phyloP scores from a whole-genome alignment of 2,888 invertebrate genomes.

The Criorhina ranunculi region DNA sequence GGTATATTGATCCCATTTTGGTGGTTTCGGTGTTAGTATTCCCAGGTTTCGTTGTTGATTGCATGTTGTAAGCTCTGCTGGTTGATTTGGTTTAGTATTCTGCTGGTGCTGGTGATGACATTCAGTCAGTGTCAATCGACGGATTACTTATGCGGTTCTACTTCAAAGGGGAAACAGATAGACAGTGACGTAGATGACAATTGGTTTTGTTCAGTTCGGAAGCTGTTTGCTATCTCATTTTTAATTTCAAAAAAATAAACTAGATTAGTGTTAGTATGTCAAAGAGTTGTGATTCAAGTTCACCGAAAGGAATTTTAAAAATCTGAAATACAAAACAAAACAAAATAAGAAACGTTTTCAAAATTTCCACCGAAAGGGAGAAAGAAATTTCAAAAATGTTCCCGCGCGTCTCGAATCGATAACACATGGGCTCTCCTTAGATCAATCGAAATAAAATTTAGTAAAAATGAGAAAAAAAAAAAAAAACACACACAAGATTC shows the following conservation, averaged over 20 bases:
- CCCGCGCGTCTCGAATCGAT: slow-evolving; percentile 11
- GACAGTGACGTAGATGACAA: slow-evolving; percentile 59
- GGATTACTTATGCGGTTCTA: slow-evolving; percentile 28
- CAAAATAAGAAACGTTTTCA: slow-evolving; percentile 16
- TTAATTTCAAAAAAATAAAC: slow-evolving; percentile 24
- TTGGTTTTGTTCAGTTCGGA: slow-evolving; percentile 50
- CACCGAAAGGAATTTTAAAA: slow-evolving; percentile 47
- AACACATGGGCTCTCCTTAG: neutral
- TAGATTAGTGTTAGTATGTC: slow-evolving; percentile 40
- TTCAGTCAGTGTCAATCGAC: slow-evolving; percentile 65
- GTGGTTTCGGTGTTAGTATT: slow-evolving; percentile 51
- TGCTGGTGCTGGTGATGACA: slow-evolving; percentile 51
- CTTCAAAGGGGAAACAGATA: slow-evolving; percentile 35
- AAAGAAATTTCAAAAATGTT: slow-evolving; percentile 47
- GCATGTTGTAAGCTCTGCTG: slow-evolving; percentile 36
- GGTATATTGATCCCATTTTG: slow-evolving; percentile 73
- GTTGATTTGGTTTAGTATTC: slow-evolving; percentile 1
- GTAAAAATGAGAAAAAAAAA: neutral
- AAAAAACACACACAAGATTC: slow-evolving; percentile 21
- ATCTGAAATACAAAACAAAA: slow-evolving; percentile 46
- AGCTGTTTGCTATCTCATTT: slow-evolving; percentile 70
- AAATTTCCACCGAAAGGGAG: slow-evolving; percentile 33
- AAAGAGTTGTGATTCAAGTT: slow-evolving; percentile 36
- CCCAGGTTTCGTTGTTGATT: slow-evolving; percentile 51
- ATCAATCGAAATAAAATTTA: too few species aligned